Percentiles rank a stretch among this genome's conserved stretches.
These are phyloP conservation scores for rat (Rattus norvegicus) DNA, from an alignment of 2,113 vertebrate species.

Conservation along the genomic window GRCr8 NC_086037.1:58144001-58144500, in stretches of 20 bases:
- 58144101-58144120: constrained; percentile 75
- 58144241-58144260: constrained; percentile 56
- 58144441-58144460: too few species aligned
- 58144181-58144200: constrained; percentile 49
- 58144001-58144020: constrained; percentile 67
- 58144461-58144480: too few species aligned
- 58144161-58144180: constrained; percentile 69
- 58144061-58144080: constrained; percentile 80
- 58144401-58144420: rapidly evolving
- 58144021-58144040: constrained; percentile 66
- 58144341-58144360: neutral
- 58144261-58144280: neutral
- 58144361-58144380: neutral
- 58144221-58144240: constrained; percentile 66
- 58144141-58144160: constrained; percentile 71
- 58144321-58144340: neutral
- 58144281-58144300: constrained; percentile 67
- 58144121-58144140: constrained; percentile 66
- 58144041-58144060: constrained; percentile 80
- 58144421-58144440: neutral
- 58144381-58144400: rapidly evolving
- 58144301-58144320: constrained; percentile 22
- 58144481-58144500: too few species aligned
- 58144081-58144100: constrained; percentile 81
- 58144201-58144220: constrained; percentile 43